Base-by-base conservation (phyloP, 2,797 vertebrate species). In the Myotis daubentonii region DNA sequence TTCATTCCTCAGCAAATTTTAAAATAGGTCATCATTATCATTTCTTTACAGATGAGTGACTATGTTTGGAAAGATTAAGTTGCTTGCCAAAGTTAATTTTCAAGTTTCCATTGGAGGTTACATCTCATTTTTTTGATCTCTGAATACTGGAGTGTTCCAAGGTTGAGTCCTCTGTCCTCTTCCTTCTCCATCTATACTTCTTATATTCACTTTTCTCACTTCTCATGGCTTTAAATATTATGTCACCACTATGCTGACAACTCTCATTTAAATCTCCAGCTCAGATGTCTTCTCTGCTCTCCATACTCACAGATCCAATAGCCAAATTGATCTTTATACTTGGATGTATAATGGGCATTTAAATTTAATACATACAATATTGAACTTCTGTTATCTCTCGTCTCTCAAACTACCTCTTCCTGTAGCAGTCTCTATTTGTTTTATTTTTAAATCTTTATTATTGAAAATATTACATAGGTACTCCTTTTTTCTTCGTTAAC, bases 21-120 rank as follows among this genome's bases (percentile, higher is more conserved):
- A 87, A 65, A 84, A 17, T 30, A 53, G 8, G 30, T 53, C 57
- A 38, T 33, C 47, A 90, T 30, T 47, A 70, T 16, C 7, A 3
- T 83, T 65, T 8, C 4, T 79, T 41, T 36, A 60, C 1, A 82
- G 25, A 38, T 38, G 2, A 84, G 4, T 81, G 8, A 65, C 57
- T 72, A 71, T 20, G 3, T 71, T 71, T 71, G 2, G 36, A 79
- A 28, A 80, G 20, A 51, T 57, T 68, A 85, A 79, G 23, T 89
- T 9, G 28, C 41, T 87, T 87, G 20, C 33, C 19, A 28, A 87
- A 84, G n/a, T 76, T 86, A 81, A 28, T 51, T 95, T 96, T 94
- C 33, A 95, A 84, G 25, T 85, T 80, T 90, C 22, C 47, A 12
- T 66, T 75, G 16, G 87, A 36, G 8, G 3, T 75, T 49, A 66